Base-by-base conservation (phyloP, 2,113 vertebrate species). In the Chaetura pelagica region DNA sequence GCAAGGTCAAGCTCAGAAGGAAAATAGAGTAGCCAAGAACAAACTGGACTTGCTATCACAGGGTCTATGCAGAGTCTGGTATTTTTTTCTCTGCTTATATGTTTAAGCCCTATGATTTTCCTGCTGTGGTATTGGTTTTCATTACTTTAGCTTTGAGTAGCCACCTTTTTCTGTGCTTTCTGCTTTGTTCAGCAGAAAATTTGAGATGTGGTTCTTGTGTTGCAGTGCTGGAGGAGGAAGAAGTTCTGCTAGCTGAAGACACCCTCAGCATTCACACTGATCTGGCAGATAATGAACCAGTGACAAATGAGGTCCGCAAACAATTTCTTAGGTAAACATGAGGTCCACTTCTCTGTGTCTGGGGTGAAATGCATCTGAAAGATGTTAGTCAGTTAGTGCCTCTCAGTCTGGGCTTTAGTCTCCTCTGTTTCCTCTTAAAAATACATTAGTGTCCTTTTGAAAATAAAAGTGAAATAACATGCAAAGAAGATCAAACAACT, bases 211-310 rank as follows among this genome's bases (percentile, higher is more conserved):
- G 48, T 48, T 94, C 51, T 96, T 93, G 26, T 63, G 22, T 89
- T 83, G 44, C 93, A 98, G 97, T 87, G 49, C 97, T 86, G 90
- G 87, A 98, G 29, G 95, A 99, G n/a, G 98, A 99, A 1, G 98
- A 99, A 22, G 97, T 98, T 10, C 94, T 98, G 34, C 91, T 99
- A 84, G 98, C 98, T 4, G 99, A 99, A 7, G 99, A 99, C 61
- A 98, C 98, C 1, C 98, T 99, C 52, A 99, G 99, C 96, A 99
- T 98, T 96, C 98, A 99, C 97, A 98, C 97, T 0, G 99, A 99
- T 93, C 97, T 99, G 96, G 98, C 98, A 3, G 99, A 99, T 62
- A 98, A 91, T 0, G 99, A 99, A 77, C 99, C 99, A 0, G 96
- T 98, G 51, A 96, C 98, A 1, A 99, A 98, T 0, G 98, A 99